Percentiles rank a stretch among this genome's conserved stretches.
Conservation (phyloP, 64 coral and sea anemone genomes). For the Dendronephthya gigantea region DNA sequence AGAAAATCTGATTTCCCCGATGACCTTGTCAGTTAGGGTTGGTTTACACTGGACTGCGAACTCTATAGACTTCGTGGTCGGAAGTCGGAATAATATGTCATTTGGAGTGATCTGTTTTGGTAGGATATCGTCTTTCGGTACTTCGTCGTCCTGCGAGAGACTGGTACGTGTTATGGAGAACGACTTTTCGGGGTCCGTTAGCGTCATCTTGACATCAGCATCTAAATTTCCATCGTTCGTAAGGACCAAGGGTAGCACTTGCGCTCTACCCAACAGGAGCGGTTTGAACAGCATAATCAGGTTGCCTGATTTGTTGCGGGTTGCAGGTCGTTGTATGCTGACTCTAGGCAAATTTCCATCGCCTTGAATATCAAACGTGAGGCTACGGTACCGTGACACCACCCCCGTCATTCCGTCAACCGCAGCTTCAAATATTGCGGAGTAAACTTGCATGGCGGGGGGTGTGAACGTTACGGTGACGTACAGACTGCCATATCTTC, state of each 20-base stretch:
- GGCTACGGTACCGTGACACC: conserved; percentile 80
- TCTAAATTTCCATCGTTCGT: conserved; percentile 77
- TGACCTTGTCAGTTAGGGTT: conserved; percentile 24
- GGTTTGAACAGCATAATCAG: conserved; percentile 65
- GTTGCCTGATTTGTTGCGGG: conserved; percentile 80
- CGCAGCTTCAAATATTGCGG: conserved; percentile 74
- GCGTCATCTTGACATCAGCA: conserved; percentile 60
- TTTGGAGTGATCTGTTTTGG: neutral
- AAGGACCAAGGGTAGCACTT: conserved; percentile 52
- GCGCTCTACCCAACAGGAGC: conserved; percentile 67
- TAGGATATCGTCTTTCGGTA: neutral
- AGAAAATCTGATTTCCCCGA: conserved; percentile 59
- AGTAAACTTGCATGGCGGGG: conserved; percentile 85
- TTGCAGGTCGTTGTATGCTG: conserved; percentile 51
- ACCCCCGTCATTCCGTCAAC: conserved; percentile 81
- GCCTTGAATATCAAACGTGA: conserved; percentile 90
- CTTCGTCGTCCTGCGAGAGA: neutral
- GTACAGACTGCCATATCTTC: conserved; percentile 74
- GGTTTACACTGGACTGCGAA: conserved; percentile 84
- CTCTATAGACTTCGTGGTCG: conserved; percentile 62
- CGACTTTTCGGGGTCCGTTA: conserved; percentile 54
- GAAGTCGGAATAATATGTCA: conserved; percentile 44
- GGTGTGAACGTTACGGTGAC: conserved; percentile 67
- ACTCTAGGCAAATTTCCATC: conserved; percentile 88
- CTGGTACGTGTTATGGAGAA: conserved; percentile 58